Evolutionary conservation across 2,113 vertebrate genomes (phyloP).

Genomic region (Alligator sinensis): DNA sequence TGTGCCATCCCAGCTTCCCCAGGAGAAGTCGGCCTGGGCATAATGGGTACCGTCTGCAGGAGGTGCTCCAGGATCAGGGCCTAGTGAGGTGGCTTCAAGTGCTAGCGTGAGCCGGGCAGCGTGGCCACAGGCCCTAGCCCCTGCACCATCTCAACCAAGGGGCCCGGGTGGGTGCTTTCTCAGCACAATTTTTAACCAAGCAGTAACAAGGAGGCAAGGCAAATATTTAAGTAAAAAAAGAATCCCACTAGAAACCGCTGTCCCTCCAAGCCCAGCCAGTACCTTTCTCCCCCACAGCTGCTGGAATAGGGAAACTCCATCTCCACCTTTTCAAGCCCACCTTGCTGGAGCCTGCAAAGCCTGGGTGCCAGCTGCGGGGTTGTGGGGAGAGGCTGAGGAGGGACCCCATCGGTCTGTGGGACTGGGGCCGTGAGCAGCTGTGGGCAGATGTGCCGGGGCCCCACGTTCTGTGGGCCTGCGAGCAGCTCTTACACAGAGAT

Average conservation of each 20-base stretch:
- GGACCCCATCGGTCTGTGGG: fast-evolving
- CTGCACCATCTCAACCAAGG: too few species aligned
- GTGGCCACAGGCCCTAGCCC: too few species aligned
- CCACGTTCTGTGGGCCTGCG: fast-evolving
- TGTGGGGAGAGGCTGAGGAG: background rate
- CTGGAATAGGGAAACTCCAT: fast-evolving
- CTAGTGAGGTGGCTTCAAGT: fast-evolving
- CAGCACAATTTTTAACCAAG: background rate
- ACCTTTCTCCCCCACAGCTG: fast-evolving
- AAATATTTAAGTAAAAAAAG: background rate
- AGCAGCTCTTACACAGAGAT: too few species aligned
- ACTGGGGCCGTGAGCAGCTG: background rate
- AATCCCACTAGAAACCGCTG: too few species aligned
- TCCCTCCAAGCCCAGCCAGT: fast-evolving
- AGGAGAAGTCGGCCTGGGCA: too few species aligned
- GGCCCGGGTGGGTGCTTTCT: too few species aligned
- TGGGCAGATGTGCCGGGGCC: background rate
- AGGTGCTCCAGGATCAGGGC: background rate
- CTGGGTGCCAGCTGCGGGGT: background rate
- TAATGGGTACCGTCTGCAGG: background rate
- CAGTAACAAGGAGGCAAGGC: fast-evolving
- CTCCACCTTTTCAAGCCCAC: fast-evolving
- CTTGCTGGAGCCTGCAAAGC: background rate
- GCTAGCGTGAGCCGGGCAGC: too few species aligned
- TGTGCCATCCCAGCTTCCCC: too few species aligned